These are phyloP conservation scores for Criorhina ranunculi DNA, from an alignment of 2,888 invertebrate genomes.

Conservation along the genomic window DNA sequence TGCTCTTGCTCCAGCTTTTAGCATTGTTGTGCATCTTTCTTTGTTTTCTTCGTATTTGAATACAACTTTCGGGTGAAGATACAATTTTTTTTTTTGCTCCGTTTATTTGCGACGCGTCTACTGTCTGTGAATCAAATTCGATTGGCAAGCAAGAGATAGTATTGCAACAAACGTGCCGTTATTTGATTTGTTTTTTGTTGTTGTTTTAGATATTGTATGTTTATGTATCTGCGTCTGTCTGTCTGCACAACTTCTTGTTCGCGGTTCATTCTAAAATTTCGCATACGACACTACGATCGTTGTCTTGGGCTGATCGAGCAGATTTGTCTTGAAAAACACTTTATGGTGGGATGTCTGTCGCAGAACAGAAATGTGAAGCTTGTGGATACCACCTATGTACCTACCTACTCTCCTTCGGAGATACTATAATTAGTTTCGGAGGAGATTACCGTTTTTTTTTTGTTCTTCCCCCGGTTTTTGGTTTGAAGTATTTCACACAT, in stretches of 20 bases:
- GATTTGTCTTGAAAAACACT: neutral
- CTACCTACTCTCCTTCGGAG: conserved; percentile 19
- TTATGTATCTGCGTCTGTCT: too few species aligned
- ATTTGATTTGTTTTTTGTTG: conserved; percentile 53
- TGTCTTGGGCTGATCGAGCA: conserved; percentile 20
- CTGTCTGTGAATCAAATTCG: conserved; percentile 69
- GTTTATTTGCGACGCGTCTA: conserved; percentile 22
- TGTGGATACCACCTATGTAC: neutral
- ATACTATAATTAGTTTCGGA: conserved; percentile 64
- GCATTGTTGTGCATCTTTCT: conserved; percentile 5
- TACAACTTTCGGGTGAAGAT: conserved; percentile 19
- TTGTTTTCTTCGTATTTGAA: conserved; percentile 16
- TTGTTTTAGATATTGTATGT: conserved; percentile 50
- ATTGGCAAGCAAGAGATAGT: conserved; percentile 57
- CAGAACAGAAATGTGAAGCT: conserved; percentile 6
- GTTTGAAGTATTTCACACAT: conserved; percentile 58
- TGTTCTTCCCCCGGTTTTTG: too few species aligned
- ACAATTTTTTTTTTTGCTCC: neutral
- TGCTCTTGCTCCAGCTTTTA: neutral
- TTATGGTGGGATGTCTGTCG: conserved; percentile 30
- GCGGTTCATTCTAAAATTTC: conserved; percentile 71
- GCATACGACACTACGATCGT: conserved; percentile 38
- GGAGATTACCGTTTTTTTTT: conserved; percentile 39
- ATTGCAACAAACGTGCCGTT: conserved; percentile 74
- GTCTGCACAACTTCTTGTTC: conserved; percentile 3